These are phyloP conservation scores for Sycophila texana DNA, from an alignment of 2,888 invertebrate genomes.

Conservation along the genomic window DNA sequence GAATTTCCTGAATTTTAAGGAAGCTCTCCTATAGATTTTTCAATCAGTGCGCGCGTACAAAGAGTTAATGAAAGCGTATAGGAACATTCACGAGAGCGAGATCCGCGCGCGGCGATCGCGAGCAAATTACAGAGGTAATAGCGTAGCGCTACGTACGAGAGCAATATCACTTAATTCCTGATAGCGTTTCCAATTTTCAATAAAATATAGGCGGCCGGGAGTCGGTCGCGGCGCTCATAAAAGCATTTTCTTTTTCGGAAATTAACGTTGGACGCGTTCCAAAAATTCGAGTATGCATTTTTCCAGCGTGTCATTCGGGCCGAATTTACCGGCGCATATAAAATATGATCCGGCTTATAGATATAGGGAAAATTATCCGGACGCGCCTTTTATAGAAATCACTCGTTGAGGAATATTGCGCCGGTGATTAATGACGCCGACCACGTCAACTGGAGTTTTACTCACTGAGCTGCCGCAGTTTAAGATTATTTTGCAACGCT, in stretches of 20 bases:
- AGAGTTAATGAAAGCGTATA: background rate
- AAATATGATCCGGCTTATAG: background rate
- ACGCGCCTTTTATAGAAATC: background rate
- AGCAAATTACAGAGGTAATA: background rate
- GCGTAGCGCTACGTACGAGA: background rate
- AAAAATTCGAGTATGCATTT: constrained; percentile 19
- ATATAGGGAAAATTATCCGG: background rate
- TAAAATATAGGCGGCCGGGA: constrained; percentile 16
- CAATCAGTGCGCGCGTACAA: no score
- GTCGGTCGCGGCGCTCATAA: background rate
- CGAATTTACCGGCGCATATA: background rate
- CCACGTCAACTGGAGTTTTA: background rate
- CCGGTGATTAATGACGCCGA: no score
- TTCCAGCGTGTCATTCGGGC: background rate
- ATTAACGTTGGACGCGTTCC: constrained; percentile 33
- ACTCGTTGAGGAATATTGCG: background rate
- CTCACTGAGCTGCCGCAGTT: background rate
- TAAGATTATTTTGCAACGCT: constrained; percentile 20
- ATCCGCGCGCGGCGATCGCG: background rate
- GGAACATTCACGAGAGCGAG: background rate
- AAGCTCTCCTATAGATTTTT: no score
- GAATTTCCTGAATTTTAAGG: no score
- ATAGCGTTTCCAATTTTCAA: constrained; percentile 30
- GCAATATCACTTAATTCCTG: constrained; percentile 37
- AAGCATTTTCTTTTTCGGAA: constrained; percentile 21